Base-by-base conservation (phyloP, 2,113 vertebrate species). In the Sula dactylatra region DNA sequence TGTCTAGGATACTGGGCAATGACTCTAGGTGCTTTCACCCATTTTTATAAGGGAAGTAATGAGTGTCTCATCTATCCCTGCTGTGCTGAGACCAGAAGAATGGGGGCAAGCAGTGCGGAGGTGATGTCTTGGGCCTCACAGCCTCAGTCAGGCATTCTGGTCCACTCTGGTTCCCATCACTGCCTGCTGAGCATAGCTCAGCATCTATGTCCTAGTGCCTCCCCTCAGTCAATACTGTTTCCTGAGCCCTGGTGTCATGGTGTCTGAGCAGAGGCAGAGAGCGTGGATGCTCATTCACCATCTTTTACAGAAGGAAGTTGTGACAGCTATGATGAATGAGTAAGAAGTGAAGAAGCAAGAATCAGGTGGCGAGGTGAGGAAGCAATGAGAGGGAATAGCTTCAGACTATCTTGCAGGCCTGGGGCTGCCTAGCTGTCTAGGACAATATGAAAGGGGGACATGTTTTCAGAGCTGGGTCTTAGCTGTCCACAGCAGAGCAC, bases 251-350 rank as follows among this genome's bases (percentile, higher is more conserved):
- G 18, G 38, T 1, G 6, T 79, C 56, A 59, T 29, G 22, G 59
- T 84, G 34, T 36, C 55, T 87, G 81, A 82, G 74, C 65, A 79
- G 69, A 66, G 47, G 38, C 59, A 66, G 44, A 70, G 42, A 52
- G 26, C 0, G 0, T 64, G 65, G 45, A 32, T 65, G 36, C 84
- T 62, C 61, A 22, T 45, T 69, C 82, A 80, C 69, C 24, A 58
- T 61, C 74, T 88, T 79, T 44, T 61, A 80, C 52, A 65, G 21
- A 80, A 72, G 32, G 32, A 90, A 86, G 44, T 44, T 73, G 44
- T 92, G 85, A 92, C 86, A 88, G 71, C 36, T 86, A 6, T 73
- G 79, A 92, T 77, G 79, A 76, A 93, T 79, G 73, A 88, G n/a
- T 77, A 58, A 58, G 47, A 70, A 73, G 45, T 40, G 38, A 87